Conservation (phyloP, 2,888 invertebrate species). For the Hartigia nigra region DNA sequence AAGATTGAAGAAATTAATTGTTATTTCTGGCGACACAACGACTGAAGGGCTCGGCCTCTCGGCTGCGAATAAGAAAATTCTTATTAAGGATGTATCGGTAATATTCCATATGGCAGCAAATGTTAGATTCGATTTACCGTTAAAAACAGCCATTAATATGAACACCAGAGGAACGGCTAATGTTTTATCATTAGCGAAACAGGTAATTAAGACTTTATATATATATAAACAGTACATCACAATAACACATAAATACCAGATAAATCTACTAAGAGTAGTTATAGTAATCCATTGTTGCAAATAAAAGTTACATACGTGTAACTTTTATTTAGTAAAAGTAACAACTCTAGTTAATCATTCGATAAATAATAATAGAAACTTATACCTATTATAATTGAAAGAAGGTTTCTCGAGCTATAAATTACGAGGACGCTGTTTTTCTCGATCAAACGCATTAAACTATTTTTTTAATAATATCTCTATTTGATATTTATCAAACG, state of each 20-base stretch:
- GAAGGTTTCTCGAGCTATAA: not conserved
- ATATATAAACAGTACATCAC: not conserved
- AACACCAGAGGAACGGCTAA: constrained; percentile 73
- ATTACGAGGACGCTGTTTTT: too few relatives aligned
- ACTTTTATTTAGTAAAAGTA: too few relatives aligned
- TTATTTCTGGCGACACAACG: constrained; percentile 76
- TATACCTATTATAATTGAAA: not conserved
- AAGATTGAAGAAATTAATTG: constrained; percentile 72
- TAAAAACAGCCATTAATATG: constrained; percentile 73
- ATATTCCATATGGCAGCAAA: constrained; percentile 90
- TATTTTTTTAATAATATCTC: too few relatives aligned
- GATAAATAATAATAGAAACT: not conserved
- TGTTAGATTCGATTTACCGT: constrained; percentile 78
- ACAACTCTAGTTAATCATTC: too few relatives aligned
- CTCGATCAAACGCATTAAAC: too few relatives aligned
- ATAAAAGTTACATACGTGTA: too few relatives aligned
- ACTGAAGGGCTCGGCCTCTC: constrained; percentile 72
- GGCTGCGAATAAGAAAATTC: constrained; percentile 69
- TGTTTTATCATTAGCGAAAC: constrained; percentile 67
- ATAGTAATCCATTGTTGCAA: not conserved
- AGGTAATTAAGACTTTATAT: constrained; percentile 39
- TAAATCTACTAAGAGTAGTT: not conserved
- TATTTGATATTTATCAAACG: too few relatives aligned
- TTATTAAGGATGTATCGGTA: constrained; percentile 75
- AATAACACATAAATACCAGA: not conserved